phyloP scores from a whole-genome alignment of 92 coral and sea anemone genomes.

The Epizoanthus ramosus region DNA sequence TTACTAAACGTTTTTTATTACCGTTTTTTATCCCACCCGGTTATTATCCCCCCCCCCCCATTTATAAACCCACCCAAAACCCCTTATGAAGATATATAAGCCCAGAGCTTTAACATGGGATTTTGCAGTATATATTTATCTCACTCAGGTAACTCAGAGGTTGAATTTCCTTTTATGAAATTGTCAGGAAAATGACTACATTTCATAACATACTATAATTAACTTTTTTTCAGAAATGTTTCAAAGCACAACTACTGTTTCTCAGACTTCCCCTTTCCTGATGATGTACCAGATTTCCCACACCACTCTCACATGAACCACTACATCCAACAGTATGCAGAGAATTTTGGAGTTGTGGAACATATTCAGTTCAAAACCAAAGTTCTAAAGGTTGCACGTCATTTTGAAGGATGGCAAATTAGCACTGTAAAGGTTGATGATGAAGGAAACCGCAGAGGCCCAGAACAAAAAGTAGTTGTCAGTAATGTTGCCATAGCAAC shows the following conservation, averaged over 20 bases:
- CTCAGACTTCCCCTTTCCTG: slow-evolving; percentile 80
- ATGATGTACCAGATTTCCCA: slow-evolving; percentile 74
- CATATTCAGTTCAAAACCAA: slow-evolving; percentile 69
- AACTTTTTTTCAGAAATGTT: slow-evolving; percentile 64
- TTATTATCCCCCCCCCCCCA: no score
- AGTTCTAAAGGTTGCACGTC: slow-evolving; percentile 46
- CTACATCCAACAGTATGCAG: slow-evolving; percentile 70
- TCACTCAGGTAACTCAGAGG: neutral
- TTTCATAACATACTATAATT: neutral
- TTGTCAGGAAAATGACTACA: neutral
- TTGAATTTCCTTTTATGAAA: neutral
- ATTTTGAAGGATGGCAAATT: slow-evolving; percentile 60
- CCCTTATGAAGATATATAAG: no score
- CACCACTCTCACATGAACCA: slow-evolving; percentile 72
- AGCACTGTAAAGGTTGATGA: slow-evolving; percentile 52
- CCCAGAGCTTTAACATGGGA: no score
- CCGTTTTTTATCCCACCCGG: no score
- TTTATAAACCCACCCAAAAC: no score
- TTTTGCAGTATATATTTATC: neutral
- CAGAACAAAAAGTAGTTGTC: slow-evolving; percentile 28
- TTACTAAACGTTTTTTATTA: no score
- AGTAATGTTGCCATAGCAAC: slow-evolving; percentile 87
- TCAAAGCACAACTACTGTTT: slow-evolving; percentile 84
- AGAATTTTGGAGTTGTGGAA: slow-evolving; percentile 59
- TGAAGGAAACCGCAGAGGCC: slow-evolving; percentile 23